These are phyloP conservation scores for Cromileptes altivelis DNA, from an alignment of 2,113 vertebrate species.

Conservation along the genomic window DNA sequence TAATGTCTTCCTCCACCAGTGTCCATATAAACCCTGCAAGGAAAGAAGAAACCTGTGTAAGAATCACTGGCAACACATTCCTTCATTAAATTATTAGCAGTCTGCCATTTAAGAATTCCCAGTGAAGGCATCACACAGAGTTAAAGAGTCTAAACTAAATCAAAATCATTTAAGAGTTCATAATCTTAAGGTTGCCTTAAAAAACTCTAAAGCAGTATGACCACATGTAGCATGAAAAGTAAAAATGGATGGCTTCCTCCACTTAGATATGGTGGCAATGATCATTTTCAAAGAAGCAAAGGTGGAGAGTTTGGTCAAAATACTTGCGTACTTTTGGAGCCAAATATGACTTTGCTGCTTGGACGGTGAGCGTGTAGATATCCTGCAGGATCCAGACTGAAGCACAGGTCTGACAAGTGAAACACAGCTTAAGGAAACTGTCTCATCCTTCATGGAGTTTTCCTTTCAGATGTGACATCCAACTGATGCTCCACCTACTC, in stretches of 20 bases:
- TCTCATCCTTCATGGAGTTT: neutral
- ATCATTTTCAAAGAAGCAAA: neutral
- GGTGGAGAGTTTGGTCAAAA: neutral
- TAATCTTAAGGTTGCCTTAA: neutral
- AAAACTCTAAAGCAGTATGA: neutral
- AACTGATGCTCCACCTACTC: neutral
- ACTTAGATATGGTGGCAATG: neutral
- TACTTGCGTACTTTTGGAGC: neutral
- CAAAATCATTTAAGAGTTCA: neutral
- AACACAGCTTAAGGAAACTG: neutral
- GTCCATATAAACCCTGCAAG: constrained; percentile 14
- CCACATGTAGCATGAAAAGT: no score
- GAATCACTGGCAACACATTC: neutral
- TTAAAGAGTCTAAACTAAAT: neutral
- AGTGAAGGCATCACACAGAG: neutral
- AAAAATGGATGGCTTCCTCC: neutral
- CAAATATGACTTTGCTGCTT: no score
- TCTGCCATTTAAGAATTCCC: neutral
- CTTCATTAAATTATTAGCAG: neutral
- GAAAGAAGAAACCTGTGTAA: neutral
- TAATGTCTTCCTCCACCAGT: no score
- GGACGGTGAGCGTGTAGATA: neutral
- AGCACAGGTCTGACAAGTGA: neutral
- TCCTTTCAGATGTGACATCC: neutral
- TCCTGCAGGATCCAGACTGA: neutral